Evolutionary conservation across 2,113 vertebrate species (phyloP), one percentile per base, ranked within the genome.

Genomic region (Aptenodytes patagonicus): DNA sequence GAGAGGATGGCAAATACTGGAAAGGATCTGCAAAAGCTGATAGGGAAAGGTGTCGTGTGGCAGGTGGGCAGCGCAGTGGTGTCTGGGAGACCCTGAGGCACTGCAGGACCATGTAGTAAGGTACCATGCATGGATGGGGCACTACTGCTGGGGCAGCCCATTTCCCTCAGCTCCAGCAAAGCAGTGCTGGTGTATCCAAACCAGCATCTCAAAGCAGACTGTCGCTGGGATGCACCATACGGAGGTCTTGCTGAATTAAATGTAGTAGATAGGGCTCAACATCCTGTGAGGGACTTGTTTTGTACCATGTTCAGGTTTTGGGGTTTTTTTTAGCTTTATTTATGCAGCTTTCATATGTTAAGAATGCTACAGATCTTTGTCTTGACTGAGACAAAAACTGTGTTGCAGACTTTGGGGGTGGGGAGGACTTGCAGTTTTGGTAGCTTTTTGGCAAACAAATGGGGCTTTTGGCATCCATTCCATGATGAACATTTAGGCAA

Each of bases 41-140:
- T 3, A 44, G n/a, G 46, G 54, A 44, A 75, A 15, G 28, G 5
- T 36, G 24, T 12, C 0, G 0, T n/a, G 38, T 31, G 28, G 10
- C 4, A 8, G 21, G 15, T 40, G 44, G n/a, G 44, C 51, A 83
- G 49, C 17, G 32, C 68, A 46, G 68, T 75, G 42, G 34, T 52
- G 38, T 60, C 60, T 4, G 3, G 57, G 38, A 78, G 44, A 46
- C 24, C 11, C 21, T 42, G 18, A 61, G 54, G 18, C 1, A 9
- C 47, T 31, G 34, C 47, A 38, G 70, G 44, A 47, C 52, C 15
- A 3, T 34, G 54, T 13, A 24, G 51, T 44, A 49, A 40, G 51
- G 60, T 42, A 32, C 54, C 28, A 13, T 15, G 7, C 29, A 10
- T 18, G 17, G 36, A n/a, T 34, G 51, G 72, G 36, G 28, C 46